Evolutionary conservation across 2,888 invertebrate genomes (phyloP), one percentile per base, ranked within the genome.

Genomic region (Julus scandinavius): DNA sequence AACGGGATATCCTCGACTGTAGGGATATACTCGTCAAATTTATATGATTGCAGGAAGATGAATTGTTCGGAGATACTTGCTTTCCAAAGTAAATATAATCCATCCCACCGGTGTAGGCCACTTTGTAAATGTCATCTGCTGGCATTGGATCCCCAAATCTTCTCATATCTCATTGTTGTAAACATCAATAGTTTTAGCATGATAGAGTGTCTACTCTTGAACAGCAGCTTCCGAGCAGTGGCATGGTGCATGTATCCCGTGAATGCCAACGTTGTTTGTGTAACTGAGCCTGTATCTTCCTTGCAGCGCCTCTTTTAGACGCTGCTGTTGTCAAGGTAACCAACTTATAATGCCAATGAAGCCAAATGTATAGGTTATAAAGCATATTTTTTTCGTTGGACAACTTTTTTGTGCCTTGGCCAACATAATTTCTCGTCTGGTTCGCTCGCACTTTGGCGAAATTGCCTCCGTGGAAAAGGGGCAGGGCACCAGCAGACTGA

Each of bases 11-110:
- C 58, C 58, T 58, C 17, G 58, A 58, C 58, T 58, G 15, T 17
- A 17, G 58, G 58, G 58, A 58, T n/a, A 63, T n/a, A 6, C 20
- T 63, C 63, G 63, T 17, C 54, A 54, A 63, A 63, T 63, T 63
- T 63, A 63, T 63, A 63, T 3, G 5, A 20, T 63, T 63, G n/a
- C 63, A 20, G n/a, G 63, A 63, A 63, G 63, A 63, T n/a, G 7
- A 63, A 63, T 63, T 63, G 63, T 63, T 63, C n/a, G 63, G 63
- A 63, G 63, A 20, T 63, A 63, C 63, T 63, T 63, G 63, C 63
- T 63, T 63, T 63, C n/a, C 63, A 63, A 63, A 63, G 63, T 63
- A 63, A 63, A 63, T 63, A 63, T 63, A 63, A 63, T 63, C 63
- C 63, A 63, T 63, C 63, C 63, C 63, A 63, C n/a, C 20, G 63